Percentiles rank a stretch among this genome's conserved stretches.
phyloP scores from a whole-genome alignment of 1,140 invertebrate genomes.

The Drosophila tsacasi region DNA sequence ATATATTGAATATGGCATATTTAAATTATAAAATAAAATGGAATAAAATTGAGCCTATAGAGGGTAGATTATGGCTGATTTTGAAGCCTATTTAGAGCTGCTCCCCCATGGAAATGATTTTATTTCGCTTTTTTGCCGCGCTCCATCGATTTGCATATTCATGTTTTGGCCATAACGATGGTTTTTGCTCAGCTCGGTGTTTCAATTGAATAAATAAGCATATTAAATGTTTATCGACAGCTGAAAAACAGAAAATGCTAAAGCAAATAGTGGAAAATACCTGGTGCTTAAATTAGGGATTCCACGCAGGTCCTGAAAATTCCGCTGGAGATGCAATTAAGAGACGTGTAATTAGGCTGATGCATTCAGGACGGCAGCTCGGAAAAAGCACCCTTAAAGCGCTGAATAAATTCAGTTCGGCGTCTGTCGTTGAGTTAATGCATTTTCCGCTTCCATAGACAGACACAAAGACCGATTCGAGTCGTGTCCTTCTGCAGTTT shows the following conservation, averaged over 20 bases:
- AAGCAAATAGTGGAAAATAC: conserved; percentile 3
- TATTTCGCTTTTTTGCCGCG: not conserved
- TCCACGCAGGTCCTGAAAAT: not conserved
- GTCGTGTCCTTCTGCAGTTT: conserved; percentile 13
- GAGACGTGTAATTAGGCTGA: conserved; percentile 30
- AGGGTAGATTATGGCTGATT: conserved; percentile 43
- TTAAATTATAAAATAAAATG: conserved; percentile 47
- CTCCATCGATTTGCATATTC: conserved; percentile 44
- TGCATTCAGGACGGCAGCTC: conserved; percentile 19
- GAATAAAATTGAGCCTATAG: conserved; percentile 25
- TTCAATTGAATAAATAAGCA: conserved; percentile 55
- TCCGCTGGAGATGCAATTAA: conserved; percentile 21
- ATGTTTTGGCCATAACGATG: conserved; percentile 13
- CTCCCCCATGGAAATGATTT: conserved; percentile 35
- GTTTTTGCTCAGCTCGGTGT: conserved; percentile 16
- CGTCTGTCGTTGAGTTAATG: conserved; percentile 40
- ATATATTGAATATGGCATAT: conserved; percentile 49
- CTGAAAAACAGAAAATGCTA: conserved; percentile 13
- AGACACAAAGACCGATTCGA: conserved; percentile 47
- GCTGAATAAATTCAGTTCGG: conserved; percentile 41
- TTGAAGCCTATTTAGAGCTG: conserved; percentile 42
- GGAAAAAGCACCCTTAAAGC: conserved; percentile 4
- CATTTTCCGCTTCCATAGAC: conserved; percentile 45
- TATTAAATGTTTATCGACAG: conserved; percentile 41
- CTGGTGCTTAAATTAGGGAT: conserved; percentile 1